Conservation (phyloP, 2,797 vertebrate species). For the Gastrophryne carolinensis region DNA sequence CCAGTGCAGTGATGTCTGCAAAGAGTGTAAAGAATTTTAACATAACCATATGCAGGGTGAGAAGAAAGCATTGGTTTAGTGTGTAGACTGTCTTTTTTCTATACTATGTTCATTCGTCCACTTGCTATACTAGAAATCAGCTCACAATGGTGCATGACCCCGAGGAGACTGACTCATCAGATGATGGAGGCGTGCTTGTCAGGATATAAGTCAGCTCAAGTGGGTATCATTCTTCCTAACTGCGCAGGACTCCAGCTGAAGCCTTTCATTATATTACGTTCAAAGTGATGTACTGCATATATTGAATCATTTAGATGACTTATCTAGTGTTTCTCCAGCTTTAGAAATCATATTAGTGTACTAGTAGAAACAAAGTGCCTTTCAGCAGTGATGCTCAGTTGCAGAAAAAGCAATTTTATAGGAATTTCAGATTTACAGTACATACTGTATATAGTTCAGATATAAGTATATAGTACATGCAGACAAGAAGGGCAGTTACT, state of each 20-base stretch:
- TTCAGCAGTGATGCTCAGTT: too few relatives aligned
- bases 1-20: too few relatives aligned
- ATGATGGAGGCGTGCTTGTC: neutral
- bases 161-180: neutral
- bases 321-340: neutral
- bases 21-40: too few relatives aligned
- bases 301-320: neutral
- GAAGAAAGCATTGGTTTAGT: too few relatives aligned
- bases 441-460: too few relatives aligned
- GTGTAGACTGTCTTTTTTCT: too few relatives aligned
- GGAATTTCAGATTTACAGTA: too few relatives aligned
- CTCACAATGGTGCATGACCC: neutral
- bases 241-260: neutral
- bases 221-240: neutral
- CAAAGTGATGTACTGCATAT: neutral
- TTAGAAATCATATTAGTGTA: neutral
- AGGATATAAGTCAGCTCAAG: neutral
- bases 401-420: too few relatives aligned
- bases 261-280: neutral
- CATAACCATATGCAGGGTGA: too few relatives aligned
- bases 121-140: neutral
- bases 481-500: too few relatives aligned
- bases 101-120: neutral
- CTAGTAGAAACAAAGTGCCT: too few relatives aligned
- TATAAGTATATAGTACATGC: too few relatives aligned